Conservation (phyloP, 2,888 invertebrate genomes). For the Pandemis corylana region DNA sequence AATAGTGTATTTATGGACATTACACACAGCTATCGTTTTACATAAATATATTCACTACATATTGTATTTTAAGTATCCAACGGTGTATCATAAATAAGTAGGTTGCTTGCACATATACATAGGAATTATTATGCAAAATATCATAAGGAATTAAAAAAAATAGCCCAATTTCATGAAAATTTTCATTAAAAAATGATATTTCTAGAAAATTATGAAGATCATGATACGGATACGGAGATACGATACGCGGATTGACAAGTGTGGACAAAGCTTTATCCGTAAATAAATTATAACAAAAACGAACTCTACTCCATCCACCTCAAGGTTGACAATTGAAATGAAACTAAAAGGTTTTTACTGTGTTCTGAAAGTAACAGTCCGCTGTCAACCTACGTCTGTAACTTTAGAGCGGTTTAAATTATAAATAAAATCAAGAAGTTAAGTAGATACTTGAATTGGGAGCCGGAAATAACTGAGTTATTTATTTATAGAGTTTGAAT, state of each 20-base stretch:
- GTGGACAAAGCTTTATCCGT: background rate
- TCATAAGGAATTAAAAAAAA: too few relatives aligned
- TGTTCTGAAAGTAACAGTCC: background rate
- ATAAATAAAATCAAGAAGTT: background rate
- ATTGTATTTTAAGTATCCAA: too few relatives aligned
- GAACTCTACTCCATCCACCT: background rate
- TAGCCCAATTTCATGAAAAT: too few relatives aligned
- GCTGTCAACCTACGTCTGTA: background rate
- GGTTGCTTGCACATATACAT: too few relatives aligned
- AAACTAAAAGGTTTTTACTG: background rate
- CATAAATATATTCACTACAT: too few relatives aligned
- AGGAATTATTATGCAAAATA: too few relatives aligned
- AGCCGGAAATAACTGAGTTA: background rate
- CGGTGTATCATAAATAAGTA: too few relatives aligned
- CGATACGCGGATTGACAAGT: background rate
- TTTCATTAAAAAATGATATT: too few relatives aligned
- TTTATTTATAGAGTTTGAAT: background rate
- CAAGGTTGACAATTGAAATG: background rate
- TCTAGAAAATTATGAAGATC: too few relatives aligned
- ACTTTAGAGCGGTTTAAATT: slow-evolving; percentile 1
- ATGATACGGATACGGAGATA: too few relatives aligned
- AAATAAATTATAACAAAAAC: background rate
- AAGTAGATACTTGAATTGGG: background rate
- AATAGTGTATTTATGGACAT: too few relatives aligned
- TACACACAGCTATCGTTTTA: too few relatives aligned